These are phyloP conservation scores for Odontamblyopus lacepedii DNA, from an alignment of 2,797 vertebrate genomes.

Conservation along the genomic window DNA sequence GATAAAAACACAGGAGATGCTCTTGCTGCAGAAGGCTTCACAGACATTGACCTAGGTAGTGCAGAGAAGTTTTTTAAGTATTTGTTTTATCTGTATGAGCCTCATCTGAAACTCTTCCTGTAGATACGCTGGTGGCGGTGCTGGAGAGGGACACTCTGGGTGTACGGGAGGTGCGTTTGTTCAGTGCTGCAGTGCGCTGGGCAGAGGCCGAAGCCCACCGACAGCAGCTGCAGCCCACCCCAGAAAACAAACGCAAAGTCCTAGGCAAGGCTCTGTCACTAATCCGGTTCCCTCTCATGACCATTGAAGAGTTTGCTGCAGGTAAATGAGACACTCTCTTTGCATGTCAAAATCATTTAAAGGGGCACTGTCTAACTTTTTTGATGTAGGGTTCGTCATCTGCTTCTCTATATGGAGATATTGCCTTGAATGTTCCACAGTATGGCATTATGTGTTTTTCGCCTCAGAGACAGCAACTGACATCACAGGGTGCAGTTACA, in stretches of 20 bases:
- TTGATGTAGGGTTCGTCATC: no score
- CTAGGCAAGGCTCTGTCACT: slow-evolving; percentile 93
- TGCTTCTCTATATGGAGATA: no score
- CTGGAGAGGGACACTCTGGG: slow-evolving; percentile 95
- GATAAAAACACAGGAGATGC: slow-evolving; percentile 97
- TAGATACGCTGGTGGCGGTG: slow-evolving; percentile 87
- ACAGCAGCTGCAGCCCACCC: slow-evolving; percentile 90
- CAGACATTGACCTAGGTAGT: slow-evolving; percentile 94
- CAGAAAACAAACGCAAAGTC: slow-evolving; percentile 89
- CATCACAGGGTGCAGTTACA: no score
- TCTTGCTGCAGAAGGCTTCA: slow-evolving; percentile 94
- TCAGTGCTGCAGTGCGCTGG: slow-evolving; percentile 93
- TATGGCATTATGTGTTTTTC: no score
- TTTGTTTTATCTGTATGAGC: neutral
- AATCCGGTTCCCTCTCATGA: slow-evolving; percentile 98
- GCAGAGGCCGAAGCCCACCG: slow-evolving; percentile 92
- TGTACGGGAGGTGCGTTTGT: slow-evolving; percentile 91
- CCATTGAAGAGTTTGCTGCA: slow-evolving; percentile 98
- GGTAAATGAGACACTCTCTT: slow-evolving; percentile 71
- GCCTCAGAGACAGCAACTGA: no score
- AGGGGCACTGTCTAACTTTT: no score
- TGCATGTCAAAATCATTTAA: neutral
- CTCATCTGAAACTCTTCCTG: slow-evolving; percentile 14
- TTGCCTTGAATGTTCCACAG: no score
- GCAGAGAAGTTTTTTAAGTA: neutral